Base-by-base conservation (phyloP, 2,113 vertebrate genomes). In the Symphodus melops region DNA sequence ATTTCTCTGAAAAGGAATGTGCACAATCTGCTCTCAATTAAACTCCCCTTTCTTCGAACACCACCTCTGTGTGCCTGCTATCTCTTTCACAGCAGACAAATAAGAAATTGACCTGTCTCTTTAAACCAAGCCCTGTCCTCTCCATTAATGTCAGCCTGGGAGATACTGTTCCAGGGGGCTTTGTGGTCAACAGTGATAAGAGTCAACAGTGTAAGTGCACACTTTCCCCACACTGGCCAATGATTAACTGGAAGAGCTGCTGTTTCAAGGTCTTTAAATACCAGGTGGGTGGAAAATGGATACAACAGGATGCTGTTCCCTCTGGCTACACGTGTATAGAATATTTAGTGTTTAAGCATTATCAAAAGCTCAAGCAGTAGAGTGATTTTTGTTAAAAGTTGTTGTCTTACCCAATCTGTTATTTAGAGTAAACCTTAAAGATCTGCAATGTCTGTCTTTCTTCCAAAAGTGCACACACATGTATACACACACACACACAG, bases 161-260 rank as follows among this genome's bases (percentile, higher is more conserved):
- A 91, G 89, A 90, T 92, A 91, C 44, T 68, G 77, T 83, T 78
- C 79, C 84, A 49, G 62, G 51, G 28, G 60, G 88, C 86, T 91
- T 88, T 91, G 92, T 93, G 92, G 92, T 85, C 91, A 82, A 60
- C 54, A 70, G 88, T 48, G 93, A 94, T 94, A 94, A 94, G 92
- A 91, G 86, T 89, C 86, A 90, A 88, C 89, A 85, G 82, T 87
- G 81, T 89, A 84, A 89, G 89, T 82, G 86, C 86, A 90, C 88
- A 85, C 87, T 92, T 88, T 90, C 89, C 87, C 84, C 81, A 53
- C 74, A 84, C 59, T 87, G 89, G 89, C 83, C 81, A 94, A 94
- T 93, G 83, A 94, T 94, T 94, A 93, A 94, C 91, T 79, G 77
- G 61, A 67, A 83, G 58, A 79, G 82, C 75, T 87, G 87, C 81